Base-by-base conservation (phyloP, 1,140 invertebrate genomes). In the Chrysoperla carnea region DNA sequence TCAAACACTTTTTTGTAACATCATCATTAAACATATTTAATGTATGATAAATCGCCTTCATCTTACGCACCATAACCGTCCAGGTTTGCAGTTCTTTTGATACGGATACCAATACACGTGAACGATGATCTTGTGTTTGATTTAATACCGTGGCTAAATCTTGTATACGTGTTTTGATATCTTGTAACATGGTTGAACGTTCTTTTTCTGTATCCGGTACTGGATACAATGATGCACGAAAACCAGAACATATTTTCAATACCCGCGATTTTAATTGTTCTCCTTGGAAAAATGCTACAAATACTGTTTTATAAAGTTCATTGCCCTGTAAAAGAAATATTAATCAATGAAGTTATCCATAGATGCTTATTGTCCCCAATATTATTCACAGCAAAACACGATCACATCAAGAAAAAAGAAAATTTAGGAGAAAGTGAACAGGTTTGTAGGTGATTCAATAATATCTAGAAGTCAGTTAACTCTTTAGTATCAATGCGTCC, bases 221-320 rank as follows among this genome's bases (percentile, higher is more conserved):
- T 0, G 90, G 89, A 67, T 98, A 98, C 38, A 96, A 66, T 2
- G 90, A 95, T 7, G 93, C 93, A 53, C 92, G 87, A 64, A 95
- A 97, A 43, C 93, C 95, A 48, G 90, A 81, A 65, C 93, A 98
- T 33, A 98, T 94, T 66, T 99, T 99, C 67, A 94, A 94, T 23
- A 98, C 93, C 46, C 91, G 76, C 13, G 78, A 78, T 66, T 97
- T 98, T 36, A 98, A 65, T 57, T 98, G 92, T 59, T 97, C 94
- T 43, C 94, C 94, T 90, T 99, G 94, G 74, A 97, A 99, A 70
- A 98, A 98, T 44, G 93, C 87, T 41, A 97, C 93, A 63, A 98
- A 98, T 2, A 96, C 92, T 9, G 84, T 89, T 66, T 98, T 98
- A 68, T 82, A 82, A 28, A 94, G 87, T 59, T 85, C 75, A 58